Evolutionary conservation across 2,113 vertebrate species (phyloP).

Genomic region (Mesoclemmys tuberculata): DNA sequence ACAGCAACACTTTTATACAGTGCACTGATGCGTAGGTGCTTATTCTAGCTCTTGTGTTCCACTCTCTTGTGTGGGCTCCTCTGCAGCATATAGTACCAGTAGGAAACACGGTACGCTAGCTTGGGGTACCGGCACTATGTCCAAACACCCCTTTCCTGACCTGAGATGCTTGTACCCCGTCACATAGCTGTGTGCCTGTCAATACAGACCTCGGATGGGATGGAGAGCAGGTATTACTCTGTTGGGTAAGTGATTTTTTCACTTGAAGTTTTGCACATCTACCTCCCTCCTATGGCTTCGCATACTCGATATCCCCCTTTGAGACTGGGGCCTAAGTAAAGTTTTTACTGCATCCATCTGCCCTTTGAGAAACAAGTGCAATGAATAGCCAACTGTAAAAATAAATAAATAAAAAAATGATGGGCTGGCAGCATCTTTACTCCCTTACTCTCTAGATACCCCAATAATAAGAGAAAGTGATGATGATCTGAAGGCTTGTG

Average conservation of each 20-base stretch:
- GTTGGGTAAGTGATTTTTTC: slow-evolving; percentile 6
- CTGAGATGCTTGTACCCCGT: not conserved
- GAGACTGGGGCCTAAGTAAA: not conserved
- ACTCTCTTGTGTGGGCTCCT: no score
- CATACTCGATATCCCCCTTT: not conserved
- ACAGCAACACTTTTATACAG: no score
- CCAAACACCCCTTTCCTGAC: not conserved
- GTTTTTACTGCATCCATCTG: not conserved
- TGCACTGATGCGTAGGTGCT: no score
- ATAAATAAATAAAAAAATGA: not conserved
- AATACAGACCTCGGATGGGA: not conserved
- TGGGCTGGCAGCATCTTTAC: not conserved
- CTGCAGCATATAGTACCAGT: no score
- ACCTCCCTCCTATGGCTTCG: not conserved
- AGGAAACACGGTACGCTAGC: not conserved
- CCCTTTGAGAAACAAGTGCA: not conserved
- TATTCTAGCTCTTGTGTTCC: no score
- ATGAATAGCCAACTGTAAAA: slow-evolving; percentile 11
- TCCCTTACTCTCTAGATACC: not conserved
- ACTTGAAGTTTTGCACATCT: not conserved
- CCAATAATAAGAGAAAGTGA: not conserved
- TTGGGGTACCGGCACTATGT: not conserved
- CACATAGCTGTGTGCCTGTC: not conserved
- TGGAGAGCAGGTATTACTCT: not conserved
- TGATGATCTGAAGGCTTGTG: not conserved